Evolutionary conservation across 35 echinoderm and acorn worm species (phyloP).

Genomic region (Hemicentrotus pulcherrimus): DNA sequence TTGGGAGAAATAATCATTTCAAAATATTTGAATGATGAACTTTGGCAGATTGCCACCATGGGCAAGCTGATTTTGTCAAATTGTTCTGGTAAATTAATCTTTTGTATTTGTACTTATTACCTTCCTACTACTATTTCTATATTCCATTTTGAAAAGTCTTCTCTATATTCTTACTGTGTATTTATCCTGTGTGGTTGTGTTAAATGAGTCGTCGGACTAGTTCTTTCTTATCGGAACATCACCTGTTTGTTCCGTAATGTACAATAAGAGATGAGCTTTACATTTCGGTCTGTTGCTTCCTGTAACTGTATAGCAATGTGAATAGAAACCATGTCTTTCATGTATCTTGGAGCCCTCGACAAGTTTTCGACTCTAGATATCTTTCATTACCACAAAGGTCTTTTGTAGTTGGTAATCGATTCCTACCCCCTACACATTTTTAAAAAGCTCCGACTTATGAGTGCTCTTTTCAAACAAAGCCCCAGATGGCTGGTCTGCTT

Average conservation of each 20-base stretch:
- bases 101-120: conserved; percentile 6
- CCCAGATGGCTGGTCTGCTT: neutral
- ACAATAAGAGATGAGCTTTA: neutral
- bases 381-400: neutral
- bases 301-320: neutral
- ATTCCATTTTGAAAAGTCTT: conserved; percentile 13
- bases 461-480: neutral
- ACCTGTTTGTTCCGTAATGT: neutral
- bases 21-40: neutral
- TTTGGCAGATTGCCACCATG: neutral
- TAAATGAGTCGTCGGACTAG: neutral
- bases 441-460: neutral
- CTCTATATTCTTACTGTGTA: neutral
- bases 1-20: neutral
- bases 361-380: conserved; percentile 5
- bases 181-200: conserved; percentile 2
- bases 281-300: neutral
- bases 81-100: neutral
- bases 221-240: neutral
- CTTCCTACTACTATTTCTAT: neutral
- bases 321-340: conserved; percentile 19
- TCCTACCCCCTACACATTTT: neutral
- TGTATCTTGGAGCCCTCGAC: neutral
- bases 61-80: neutral
- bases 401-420: neutral